Percentiles rank a stretch among this genome's conserved stretches.
These are phyloP conservation scores for Andrena minutula DNA, from an alignment of 2,888 invertebrate species.

Conservation along the genomic window DNA sequence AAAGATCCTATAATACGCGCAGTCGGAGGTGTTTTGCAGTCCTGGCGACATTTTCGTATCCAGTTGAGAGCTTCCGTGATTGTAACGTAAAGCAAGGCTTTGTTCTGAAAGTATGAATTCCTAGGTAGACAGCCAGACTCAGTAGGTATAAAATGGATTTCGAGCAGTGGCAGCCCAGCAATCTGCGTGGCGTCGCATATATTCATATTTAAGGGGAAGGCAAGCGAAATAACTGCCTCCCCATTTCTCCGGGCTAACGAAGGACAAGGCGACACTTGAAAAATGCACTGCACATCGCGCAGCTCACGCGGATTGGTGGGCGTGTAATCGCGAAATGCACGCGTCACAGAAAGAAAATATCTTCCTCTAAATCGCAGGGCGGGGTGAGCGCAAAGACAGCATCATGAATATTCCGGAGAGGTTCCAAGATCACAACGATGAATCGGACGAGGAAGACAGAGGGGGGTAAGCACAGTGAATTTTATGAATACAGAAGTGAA, in stretches of 20 bases:
- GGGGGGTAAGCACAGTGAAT: conserved; percentile 77
- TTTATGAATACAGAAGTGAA: not conserved
- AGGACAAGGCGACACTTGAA: not conserved
- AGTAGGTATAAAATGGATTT: conserved; percentile 37
- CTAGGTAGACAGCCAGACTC: conserved; percentile 35
- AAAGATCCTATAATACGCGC: not conserved
- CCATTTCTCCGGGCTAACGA: not conserved
- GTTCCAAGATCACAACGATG: conserved; percentile 87
- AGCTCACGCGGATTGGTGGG: conserved; percentile 25
- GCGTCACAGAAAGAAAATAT: conserved; percentile 45
- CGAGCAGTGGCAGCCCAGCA: conserved; percentile 17
- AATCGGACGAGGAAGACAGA: conserved; percentile 86
- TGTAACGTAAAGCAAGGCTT: conserved; percentile 35
- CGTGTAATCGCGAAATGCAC: conserved; percentile 33
- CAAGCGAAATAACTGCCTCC: not conserved
- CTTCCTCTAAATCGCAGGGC: conserved; percentile 75
- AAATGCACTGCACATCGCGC: not conserved
- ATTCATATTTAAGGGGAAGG: not conserved
- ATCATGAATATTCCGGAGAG: conserved; percentile 86
- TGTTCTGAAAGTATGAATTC: conserved; percentile 32
- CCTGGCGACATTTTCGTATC: not conserved
- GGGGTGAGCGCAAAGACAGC: conserved; percentile 87
- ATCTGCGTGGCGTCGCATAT: conserved; percentile 28
- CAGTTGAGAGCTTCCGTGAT: conserved; percentile 42
- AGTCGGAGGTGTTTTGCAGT: conserved; percentile 4